phyloP scores from a whole-genome alignment of 2,888 invertebrate species.

The Ceriagrion tenellum region DNA sequence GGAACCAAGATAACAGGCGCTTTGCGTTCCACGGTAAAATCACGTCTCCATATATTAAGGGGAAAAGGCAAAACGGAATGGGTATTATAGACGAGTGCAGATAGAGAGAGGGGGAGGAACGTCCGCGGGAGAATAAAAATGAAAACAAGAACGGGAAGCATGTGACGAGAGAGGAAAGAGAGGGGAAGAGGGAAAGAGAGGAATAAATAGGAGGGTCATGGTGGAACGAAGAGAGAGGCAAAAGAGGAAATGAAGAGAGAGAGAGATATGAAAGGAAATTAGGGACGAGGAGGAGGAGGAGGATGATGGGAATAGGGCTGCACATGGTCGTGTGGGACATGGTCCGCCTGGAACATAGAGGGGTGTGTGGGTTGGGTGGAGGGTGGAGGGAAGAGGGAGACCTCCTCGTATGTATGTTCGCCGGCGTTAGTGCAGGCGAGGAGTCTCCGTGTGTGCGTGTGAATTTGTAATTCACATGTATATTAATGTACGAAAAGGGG shows the following conservation, averaged over 20 bases:
- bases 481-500: conserved; percentile 64
- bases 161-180: not conserved
- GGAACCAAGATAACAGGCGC: not conserved
- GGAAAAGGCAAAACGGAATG: not conserved
- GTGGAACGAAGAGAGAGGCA: not conserved
- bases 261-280: conserved; percentile 33
- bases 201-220: too few relatives aligned
- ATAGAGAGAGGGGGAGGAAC: not conserved
- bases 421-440: not conserved
- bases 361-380: not conserved
- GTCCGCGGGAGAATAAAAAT: too few relatives aligned
- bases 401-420: not conserved
- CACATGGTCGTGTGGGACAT: conserved; percentile 47
- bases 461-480: conserved; percentile 68
- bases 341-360: conserved; percentile 31
- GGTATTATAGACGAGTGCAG: not conserved
- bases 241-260: not conserved
- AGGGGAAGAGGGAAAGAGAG: not conserved
- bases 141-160: not conserved
- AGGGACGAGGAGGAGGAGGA: not conserved
- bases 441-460: conserved; percentile 34
- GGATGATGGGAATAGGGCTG: not conserved
- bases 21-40: too few relatives aligned
- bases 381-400: too few relatives aligned
- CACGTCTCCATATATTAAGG: not conserved